Percentiles rank a stretch among this genome's conserved stretches.
These are phyloP conservation scores for Nephrotoma guestfalica DNA, from an alignment of 2,888 invertebrate species.

Conservation along the genomic window DNA sequence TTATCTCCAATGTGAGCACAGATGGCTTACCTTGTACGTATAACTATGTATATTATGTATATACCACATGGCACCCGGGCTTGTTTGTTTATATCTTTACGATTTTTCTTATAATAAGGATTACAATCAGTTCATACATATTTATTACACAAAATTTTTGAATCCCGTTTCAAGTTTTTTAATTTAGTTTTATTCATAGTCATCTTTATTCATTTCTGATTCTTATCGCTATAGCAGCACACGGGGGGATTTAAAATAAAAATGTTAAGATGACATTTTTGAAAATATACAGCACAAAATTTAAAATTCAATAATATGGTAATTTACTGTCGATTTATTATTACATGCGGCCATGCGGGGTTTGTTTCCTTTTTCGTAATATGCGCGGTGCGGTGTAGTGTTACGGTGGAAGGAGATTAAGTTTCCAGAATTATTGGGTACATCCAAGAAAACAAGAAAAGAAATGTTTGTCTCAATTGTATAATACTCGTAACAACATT, in stretches of 20 bases:
- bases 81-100: neutral
- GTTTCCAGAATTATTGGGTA: too few relatives aligned
- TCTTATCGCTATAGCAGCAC: neutral
- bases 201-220: neutral
- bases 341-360: neutral
- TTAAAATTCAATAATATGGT: neutral
- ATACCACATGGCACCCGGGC: neutral
- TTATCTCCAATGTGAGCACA: neutral
- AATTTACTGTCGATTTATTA: neutral
- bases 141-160: neutral
- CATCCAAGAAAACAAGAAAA: too few relatives aligned
- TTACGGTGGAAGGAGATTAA: neutral
- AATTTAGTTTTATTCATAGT: neutral
- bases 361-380: neutral
- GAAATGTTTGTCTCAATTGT: neutral
- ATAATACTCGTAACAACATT: neutral
- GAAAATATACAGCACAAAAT: neutral
- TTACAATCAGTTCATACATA: neutral
- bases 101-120: neutral
- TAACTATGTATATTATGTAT: neutral
- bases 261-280: neutral
- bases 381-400: neutral
- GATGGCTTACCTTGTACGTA: neutral
- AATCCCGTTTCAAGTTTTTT: neutral
- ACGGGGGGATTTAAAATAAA: neutral